phyloP scores from a whole-genome alignment of 2,888 invertebrate genomes.

The Molorchus minor region DNA sequence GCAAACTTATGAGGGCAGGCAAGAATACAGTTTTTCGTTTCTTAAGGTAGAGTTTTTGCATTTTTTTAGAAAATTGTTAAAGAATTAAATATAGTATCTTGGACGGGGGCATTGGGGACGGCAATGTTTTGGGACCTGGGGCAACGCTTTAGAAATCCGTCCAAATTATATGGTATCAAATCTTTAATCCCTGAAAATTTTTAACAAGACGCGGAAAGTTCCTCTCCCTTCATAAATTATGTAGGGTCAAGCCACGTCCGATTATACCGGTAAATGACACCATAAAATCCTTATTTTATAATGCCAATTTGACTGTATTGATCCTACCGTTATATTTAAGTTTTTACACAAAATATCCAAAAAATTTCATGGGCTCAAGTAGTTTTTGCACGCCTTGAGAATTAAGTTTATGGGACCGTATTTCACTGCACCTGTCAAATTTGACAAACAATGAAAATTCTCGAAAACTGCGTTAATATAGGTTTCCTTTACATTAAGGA shows the following conservation, averaged over 20 bases:
- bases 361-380: constrained; percentile 58
- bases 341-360: constrained; percentile 56
- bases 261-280: constrained; percentile 41
- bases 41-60: too few relatives aligned
- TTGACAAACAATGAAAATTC: too few relatives aligned
- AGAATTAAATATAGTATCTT: too few relatives aligned
- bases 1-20: too few relatives aligned
- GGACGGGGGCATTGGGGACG: too few relatives aligned
- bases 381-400: constrained; percentile 57
- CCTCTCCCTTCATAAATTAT: constrained; percentile 16
- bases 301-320: constrained; percentile 46
- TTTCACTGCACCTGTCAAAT: too few relatives aligned
- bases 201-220: constrained; percentile 5
- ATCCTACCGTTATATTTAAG: constrained; percentile 49
- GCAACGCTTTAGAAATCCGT: neutral
- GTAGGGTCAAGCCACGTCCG: constrained; percentile 13
- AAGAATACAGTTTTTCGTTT: too few relatives aligned
- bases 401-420: constrained; percentile 47
- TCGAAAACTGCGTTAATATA: too few relatives aligned
- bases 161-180: neutral
- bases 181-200: constrained; percentile 26
- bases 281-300: constrained; percentile 40
- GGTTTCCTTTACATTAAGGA: too few relatives aligned
- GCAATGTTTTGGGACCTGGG: too few relatives aligned
- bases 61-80: too few relatives aligned